Base-by-base conservation (phyloP, 1,140 invertebrate genomes). In the Tribolium castaneum region DNA sequence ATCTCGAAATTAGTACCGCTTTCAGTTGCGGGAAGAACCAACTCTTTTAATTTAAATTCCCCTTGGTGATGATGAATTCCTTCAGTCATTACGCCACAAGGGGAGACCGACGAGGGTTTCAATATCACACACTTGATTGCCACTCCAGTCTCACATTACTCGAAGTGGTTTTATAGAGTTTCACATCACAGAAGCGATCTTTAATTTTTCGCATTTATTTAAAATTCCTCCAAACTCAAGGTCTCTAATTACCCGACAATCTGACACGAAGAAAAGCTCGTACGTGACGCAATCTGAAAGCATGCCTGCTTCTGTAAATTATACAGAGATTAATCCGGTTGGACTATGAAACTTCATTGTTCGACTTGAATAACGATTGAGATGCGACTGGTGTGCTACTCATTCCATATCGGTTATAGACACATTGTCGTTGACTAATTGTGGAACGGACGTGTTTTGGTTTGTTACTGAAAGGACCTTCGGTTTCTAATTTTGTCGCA, bases 321-420 rank as follows among this genome's bases (percentile, higher is more conserved):
- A 66, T 35, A 66, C 59, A 66, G 9, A 66, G 59, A 66, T 66
- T 66, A 66, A 66, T 66, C 59, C 59, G 59, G 59, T 35, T 66
- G 59, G 59, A 66, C 59, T 66, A 34, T 66, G 59, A 66, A 66
- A 66, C 59, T 35, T 35, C 59, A 66, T 66, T 66, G 59, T 66
- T 66, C 30, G n/a, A 35, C 14, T 9, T 59, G 25, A 34, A 66
- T 14, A 22, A 4, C 59, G 59, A 66, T 66, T 66, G 30, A 35
- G 59, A 66, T 66, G 59, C 59, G 25, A 16, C 25, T 30, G 30
- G 59, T 66, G 59, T 66, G 16, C 30, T 66, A 14, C 14, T 66
- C 6, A 1, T 30, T 66, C 59, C 59, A 66, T 66, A 66, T 66
- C 59, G 59, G 59, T 66, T 66, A 66, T 66, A 66, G 59, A 66